phyloP scores from a whole-genome alignment of 23 tunicate genomes.

The Styela clava region DNA sequence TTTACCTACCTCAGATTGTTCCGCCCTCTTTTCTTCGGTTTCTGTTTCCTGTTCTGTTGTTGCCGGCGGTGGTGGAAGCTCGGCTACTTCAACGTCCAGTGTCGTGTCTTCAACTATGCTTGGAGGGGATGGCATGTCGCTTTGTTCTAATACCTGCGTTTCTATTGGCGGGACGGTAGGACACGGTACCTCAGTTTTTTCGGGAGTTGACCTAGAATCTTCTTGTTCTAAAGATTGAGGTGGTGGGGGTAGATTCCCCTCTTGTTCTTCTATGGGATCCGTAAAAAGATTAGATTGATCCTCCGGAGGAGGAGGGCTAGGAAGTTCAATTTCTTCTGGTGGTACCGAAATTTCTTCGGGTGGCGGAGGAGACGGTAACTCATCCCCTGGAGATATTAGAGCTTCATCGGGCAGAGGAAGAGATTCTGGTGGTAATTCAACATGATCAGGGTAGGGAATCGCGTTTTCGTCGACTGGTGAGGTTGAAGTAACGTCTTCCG shows the following conservation, averaged over 20 bases:
- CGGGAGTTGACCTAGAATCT: neutral
- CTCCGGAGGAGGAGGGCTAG: neutral
- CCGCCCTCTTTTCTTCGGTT: neutral
- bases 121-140: conserved; percentile 2
- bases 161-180: neutral
- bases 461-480: neutral
- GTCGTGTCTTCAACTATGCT: neutral
- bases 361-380: conserved; percentile 1
- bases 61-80: neutral
- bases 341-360: neutral
- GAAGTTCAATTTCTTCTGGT: neutral
- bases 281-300: neutral
- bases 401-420: conserved; percentile 1
- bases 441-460: neutral
- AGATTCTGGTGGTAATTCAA: neutral
- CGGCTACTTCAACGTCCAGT: neutral
- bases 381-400: conserved; percentile 9
- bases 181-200: neutral
- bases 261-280: neutral
- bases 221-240: neutral
- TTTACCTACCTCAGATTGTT: neutral
- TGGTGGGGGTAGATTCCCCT: neutral
- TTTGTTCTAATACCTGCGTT: neutral
- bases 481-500: neutral
- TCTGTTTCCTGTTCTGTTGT: conserved; percentile 15